These are phyloP conservation scores for Rhinatrema bivittatum DNA, from an alignment of 2,797 vertebrate species.

Conservation along the genomic window DNA sequence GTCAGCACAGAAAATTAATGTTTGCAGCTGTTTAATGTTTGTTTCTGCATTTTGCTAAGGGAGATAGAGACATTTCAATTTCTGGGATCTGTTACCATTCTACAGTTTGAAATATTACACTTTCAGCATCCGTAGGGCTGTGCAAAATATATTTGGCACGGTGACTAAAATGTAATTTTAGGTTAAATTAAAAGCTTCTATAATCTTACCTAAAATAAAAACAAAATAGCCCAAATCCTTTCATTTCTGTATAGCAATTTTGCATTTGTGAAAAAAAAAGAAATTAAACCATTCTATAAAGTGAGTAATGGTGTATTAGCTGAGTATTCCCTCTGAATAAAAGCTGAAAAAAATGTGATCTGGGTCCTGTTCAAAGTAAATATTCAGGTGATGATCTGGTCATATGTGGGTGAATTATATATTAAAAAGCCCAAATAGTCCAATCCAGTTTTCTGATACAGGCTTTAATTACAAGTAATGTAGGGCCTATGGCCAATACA, in stretches of 20 bases:
- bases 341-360: no score
- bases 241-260: slow-evolving; percentile 10
- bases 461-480: no score
- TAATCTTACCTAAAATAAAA: slow-evolving; percentile 24
- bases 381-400: no score
- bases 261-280: no score
- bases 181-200: slow-evolving; percentile 17
- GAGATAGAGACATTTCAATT: slow-evolving; percentile 23
- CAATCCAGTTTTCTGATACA: no score
- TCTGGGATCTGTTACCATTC: slow-evolving; percentile 8
- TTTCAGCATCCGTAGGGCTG: slow-evolving; percentile 13
- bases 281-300: no score
- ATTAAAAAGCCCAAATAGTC: no score
- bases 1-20: slow-evolving; percentile 13
- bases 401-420: no score
- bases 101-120: slow-evolving; percentile 18
- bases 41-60: slow-evolving; percentile 8
- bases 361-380: no score
- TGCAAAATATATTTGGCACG: slow-evolving; percentile 18
- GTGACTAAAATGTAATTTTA: slow-evolving; percentile 7
- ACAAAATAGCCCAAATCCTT: slow-evolving; percentile 10
- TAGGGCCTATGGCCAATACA: no score
- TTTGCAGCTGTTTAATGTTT: slow-evolving; percentile 16
- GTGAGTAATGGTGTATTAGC: no score
- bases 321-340: no score